Conservation (phyloP, 2,888 invertebrate species). For the Nemurella pictetii region DNA sequence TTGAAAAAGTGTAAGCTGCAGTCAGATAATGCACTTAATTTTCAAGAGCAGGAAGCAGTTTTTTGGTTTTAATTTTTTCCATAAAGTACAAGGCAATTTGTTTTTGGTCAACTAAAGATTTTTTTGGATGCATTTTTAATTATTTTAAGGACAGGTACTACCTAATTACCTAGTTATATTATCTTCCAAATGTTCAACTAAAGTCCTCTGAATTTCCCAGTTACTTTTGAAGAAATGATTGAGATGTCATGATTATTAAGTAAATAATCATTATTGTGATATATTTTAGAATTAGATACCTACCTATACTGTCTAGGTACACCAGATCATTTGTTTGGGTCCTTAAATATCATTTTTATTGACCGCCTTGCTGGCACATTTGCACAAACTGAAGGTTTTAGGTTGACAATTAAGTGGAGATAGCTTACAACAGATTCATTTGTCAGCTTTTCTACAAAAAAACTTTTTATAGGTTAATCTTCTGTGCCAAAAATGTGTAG, state of each 20-base stretch:
- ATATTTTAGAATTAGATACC: slow-evolving; percentile 4
- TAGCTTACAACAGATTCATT: background rate
- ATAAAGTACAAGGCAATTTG: too few species aligned
- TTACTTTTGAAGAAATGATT: background rate
- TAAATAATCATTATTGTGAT: slow-evolving; percentile 5
- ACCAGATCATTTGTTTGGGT: background rate
- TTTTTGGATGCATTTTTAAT: too few species aligned
- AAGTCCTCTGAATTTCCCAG: background rate
- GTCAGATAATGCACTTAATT: too few species aligned
- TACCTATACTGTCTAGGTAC: background rate
- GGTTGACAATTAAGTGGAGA: background rate
- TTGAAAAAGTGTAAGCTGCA: too few species aligned
- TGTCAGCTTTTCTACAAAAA: background rate
- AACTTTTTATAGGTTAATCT: slow-evolving; percentile 18
- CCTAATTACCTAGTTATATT: too few species aligned
- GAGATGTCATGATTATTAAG: background rate
- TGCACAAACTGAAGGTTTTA: background rate
- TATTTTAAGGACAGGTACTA: too few species aligned
- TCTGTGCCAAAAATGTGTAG: slow-evolving; percentile 27
- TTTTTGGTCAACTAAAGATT: too few species aligned
- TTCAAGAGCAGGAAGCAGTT: too few species aligned
- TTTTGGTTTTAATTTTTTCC: too few species aligned
- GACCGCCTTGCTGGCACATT: background rate
- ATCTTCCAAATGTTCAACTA: background rate
- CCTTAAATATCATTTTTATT: background rate